Conservation (phyloP, 2,113 vertebrate genomes). For the Tonatia bakeri region DNA sequence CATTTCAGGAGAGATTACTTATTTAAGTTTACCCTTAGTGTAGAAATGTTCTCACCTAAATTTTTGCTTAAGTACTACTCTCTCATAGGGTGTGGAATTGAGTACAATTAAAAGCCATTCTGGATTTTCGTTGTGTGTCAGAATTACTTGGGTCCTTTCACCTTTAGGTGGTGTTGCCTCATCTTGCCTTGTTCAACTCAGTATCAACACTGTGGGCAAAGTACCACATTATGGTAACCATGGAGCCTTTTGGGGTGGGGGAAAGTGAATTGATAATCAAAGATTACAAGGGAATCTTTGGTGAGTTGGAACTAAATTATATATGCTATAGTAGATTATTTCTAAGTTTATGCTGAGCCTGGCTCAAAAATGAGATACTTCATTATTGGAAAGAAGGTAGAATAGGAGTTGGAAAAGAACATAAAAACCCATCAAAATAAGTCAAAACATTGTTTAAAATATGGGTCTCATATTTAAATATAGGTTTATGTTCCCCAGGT, state of each 20-base stretch:
- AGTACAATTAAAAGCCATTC: background rate
- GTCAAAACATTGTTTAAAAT: conserved; percentile 16
- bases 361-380: background rate
- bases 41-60: conserved; percentile 5
- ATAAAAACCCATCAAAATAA: background rate
- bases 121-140: conserved; percentile 12
- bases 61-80: background rate
- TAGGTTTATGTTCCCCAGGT: background rate
- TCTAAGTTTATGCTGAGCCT: conserved; percentile 20
- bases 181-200: background rate
- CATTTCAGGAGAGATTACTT: background rate
- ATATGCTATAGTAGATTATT: background rate
- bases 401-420: conserved; percentile 19
- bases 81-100: background rate
- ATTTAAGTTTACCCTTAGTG: background rate
- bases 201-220: background rate
- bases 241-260: background rate
- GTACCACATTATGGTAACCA: background rate
- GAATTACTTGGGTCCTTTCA: background rate
- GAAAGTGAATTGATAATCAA: background rate
- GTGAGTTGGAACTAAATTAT: background rate
- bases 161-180: background rate
- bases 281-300: conserved; percentile 20
- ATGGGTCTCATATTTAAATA: background rate
- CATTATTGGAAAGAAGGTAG: background rate